Evolutionary conservation across 2,113 vertebrate species (phyloP), one percentile per base, ranked within the genome.

Genomic region (Nanorana parkeri): DNA sequence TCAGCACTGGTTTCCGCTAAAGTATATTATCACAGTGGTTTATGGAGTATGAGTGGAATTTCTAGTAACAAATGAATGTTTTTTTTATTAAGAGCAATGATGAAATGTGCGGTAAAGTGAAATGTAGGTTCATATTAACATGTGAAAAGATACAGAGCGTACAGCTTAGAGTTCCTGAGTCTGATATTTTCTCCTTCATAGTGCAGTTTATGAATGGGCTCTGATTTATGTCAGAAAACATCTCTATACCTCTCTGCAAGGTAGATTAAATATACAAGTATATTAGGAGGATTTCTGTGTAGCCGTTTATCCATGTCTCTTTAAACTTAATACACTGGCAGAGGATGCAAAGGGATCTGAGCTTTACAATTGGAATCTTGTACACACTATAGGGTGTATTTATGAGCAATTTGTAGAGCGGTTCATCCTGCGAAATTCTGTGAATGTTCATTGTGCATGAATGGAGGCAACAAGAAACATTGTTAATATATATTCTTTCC

Each of bases 231-330:
- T 55, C 79, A 81, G 24, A 73, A 55, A 65, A 73, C 71, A 81
- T 73, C 32, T 60, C n/a, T 5, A 32, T 73, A 63, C 28, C 21
- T 24, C 54, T 54, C 32, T 65, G 58, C 23, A 66, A 55, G 68
- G 79, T 81, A 65, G 47, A 81, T 73, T 81, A 51, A 65, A 36
- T 24, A 81, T 73, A 73, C 68, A 72, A 72, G 58, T 64, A 54
- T 81, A 81, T 81, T 65, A 73, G 61, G 78, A 63, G 78, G 78
- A 80, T 80, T 68, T 13, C 77, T 21, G 23, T 80, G 17, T 61
- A 15, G n/a, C 32, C 28, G 67, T 52, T 71, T 36, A 52, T 80
- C 72, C 67, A 47, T 58, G 68, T 71, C 24, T 80, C 58, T 58
- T 60, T 5, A 7, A 68, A 56, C 78, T 80, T 80, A 80, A 72